These are phyloP conservation scores for Drosophila merina DNA, from an alignment of 2,888 invertebrate species.

Conservation along the genomic window DNA sequence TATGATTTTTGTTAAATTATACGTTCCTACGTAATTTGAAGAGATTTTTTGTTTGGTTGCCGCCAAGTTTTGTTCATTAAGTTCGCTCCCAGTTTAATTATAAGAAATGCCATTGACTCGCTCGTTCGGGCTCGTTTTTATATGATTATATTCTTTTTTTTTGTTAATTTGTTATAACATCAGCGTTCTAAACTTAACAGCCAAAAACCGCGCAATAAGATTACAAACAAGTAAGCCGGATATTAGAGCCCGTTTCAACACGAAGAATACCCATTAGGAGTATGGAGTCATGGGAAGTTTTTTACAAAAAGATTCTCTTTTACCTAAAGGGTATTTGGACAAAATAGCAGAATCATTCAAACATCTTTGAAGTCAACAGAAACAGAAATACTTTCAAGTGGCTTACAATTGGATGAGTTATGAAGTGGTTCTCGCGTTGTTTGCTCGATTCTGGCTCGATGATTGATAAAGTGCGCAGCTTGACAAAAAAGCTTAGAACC, in stretches of 20 bases:
- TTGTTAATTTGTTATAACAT: constrained; percentile 71
- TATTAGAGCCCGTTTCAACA: constrained; percentile 1
- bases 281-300: neutral
- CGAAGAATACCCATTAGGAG: constrained; percentile 23
- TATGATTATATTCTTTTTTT: constrained; percentile 24
- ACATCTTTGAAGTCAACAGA: constrained; percentile 44
- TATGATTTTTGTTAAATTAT: constrained; percentile 46
- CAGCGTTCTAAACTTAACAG: constrained; percentile 78
- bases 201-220: constrained; percentile 61
- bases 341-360: constrained; percentile 49
- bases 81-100: constrained; percentile 63
- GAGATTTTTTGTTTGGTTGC: constrained; percentile 30
- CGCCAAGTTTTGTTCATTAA: constrained; percentile 66
- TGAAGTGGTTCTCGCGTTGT: constrained; percentile 50
- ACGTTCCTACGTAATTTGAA: constrained; percentile 39
- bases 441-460: constrained; percentile 24
- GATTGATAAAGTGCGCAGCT: constrained; percentile 59
- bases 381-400: constrained; percentile 49
- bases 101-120: constrained; percentile 75
- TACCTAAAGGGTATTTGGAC: neutral
- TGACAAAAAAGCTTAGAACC: constrained; percentile 42
- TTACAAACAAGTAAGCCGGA: constrained; percentile 52
- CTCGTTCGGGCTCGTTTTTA: constrained; percentile 38
- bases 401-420: constrained; percentile 73
- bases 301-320: neutral